Percentiles rank a stretch among this genome's conserved stretches.
phyloP scores from a whole-genome alignment of 2,888 invertebrate genomes.

The Trypoxylon attenuatum region DNA sequence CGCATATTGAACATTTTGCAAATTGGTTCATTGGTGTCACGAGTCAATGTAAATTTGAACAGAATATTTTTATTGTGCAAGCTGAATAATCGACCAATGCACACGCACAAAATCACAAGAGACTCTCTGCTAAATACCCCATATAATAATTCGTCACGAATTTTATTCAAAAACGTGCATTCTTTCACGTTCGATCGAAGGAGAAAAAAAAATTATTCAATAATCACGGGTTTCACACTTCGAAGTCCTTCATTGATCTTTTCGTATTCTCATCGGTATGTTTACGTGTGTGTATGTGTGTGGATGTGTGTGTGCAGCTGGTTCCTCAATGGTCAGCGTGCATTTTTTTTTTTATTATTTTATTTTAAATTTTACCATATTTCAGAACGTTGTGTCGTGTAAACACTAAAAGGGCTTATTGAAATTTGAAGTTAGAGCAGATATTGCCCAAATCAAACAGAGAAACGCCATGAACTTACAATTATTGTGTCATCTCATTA shows the following conservation, averaged over 20 bases:
- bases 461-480: constrained; percentile 40
- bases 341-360: constrained; percentile 12
- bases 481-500: constrained; percentile 49
- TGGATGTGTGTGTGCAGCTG: constrained; percentile 38
- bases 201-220: too few relatives aligned
- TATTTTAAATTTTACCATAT: constrained; percentile 15
- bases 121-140: constrained; percentile 3
- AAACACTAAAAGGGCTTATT: constrained; percentile 31
- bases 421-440: constrained; percentile 33
- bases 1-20: constrained; percentile 10
- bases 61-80: constrained; percentile 19
- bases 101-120: constrained; percentile 34
- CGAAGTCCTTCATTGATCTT: constrained; percentile 33
- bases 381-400: constrained; percentile 26
- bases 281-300: constrained; percentile 6
- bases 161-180: constrained; percentile 20
- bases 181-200: too few relatives aligned
- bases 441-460: constrained; percentile 21
- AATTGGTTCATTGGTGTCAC: constrained; percentile 6
- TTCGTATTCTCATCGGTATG: constrained; percentile 11
- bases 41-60: constrained; percentile 1
- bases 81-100: constrained; percentile 28
- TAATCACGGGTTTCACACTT: constrained; percentile 19
- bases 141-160: constrained; percentile 9
- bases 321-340: constrained; percentile 19